phyloP scores from a whole-genome alignment of 2,888 invertebrate genomes.

The Allygus modestus region DNA sequence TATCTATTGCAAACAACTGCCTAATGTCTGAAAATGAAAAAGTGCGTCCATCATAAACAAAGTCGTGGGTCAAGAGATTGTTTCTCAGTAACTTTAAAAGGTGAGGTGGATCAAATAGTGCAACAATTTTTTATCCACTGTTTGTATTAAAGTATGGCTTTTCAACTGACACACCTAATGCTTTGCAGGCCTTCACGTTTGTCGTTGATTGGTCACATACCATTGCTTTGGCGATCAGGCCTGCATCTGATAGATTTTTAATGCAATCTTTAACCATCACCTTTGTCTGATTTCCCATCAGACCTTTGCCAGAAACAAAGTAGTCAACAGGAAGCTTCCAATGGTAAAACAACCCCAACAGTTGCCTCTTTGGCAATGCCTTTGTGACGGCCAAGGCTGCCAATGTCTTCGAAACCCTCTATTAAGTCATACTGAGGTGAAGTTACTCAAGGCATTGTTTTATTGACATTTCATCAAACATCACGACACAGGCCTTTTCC shows the following conservation, averaged over 20 bases:
- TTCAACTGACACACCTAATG: constrained; percentile 66
- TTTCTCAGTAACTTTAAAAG: constrained; percentile 68
- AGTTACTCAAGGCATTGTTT: constrained; percentile 68
- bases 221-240: constrained; percentile 66
- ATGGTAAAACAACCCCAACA: constrained; percentile 66
- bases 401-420: constrained; percentile 69
- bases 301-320: constrained; percentile 65
- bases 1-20: constrained; percentile 66
- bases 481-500: constrained; percentile 68
- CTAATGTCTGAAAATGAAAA: constrained; percentile 67
- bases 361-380: constrained; percentile 68
- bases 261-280: constrained; percentile 66
- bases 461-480: constrained; percentile 70
- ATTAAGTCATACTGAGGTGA: constrained; percentile 67
- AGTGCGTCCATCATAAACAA: constrained; percentile 58
- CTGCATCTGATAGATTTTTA: constrained; percentile 61
- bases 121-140: constrained; percentile 65
- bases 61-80: constrained; percentile 66
- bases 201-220: constrained; percentile 68
- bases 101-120: constrained; percentile 68
- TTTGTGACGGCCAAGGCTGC: constrained; percentile 65
- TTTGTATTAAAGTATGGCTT: constrained; percentile 65
- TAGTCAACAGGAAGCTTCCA: constrained; percentile 70
- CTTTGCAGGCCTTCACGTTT: constrained; percentile 67
- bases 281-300: constrained; percentile 58